Percentiles rank a stretch among this genome's conserved stretches.
Conservation (phyloP, 2,888 invertebrate genomes). For the Xestia ashworthii region DNA sequence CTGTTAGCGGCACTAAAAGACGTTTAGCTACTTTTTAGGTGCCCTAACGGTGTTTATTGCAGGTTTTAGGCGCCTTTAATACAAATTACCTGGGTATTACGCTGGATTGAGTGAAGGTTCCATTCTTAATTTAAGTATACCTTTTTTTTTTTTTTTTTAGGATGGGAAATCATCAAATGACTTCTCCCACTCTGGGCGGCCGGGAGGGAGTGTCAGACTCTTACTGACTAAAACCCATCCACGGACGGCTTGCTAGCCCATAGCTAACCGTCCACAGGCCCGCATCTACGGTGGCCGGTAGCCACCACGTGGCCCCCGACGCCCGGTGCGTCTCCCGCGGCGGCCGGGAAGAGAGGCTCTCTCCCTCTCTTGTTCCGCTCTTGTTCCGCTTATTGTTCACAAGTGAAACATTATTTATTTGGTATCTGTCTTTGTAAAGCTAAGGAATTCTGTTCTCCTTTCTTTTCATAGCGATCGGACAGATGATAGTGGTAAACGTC, state of each 20-base stretch:
- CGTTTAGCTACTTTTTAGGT: constrained; percentile 7
- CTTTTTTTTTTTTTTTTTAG: too few species aligned
- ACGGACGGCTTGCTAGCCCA: too few species aligned
- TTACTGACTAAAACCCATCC: too few species aligned
- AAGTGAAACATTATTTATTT: neutral
- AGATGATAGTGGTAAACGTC: neutral
- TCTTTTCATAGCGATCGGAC: neutral
- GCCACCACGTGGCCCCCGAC: too few species aligned
- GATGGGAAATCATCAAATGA: too few species aligned
- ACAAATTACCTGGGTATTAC: neutral
- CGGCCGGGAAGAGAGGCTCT: too few species aligned
- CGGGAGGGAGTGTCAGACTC: too few species aligned
- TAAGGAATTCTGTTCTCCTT: neutral
- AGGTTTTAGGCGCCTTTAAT: neutral
- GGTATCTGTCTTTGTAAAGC: neutral
- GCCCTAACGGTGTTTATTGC: constrained; percentile 42
- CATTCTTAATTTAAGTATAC: neutral
- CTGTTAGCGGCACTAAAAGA: constrained; percentile 25
- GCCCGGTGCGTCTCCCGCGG: too few species aligned
- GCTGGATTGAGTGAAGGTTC: neutral
- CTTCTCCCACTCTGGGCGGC: too few species aligned
- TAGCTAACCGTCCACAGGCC: too few species aligned
- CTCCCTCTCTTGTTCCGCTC: too few species aligned
- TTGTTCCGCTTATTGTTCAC: neutral
- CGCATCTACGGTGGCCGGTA: too few species aligned